Base-by-base conservation (phyloP, 1,140 invertebrate genomes). In the Conus ventricosus region DNA sequence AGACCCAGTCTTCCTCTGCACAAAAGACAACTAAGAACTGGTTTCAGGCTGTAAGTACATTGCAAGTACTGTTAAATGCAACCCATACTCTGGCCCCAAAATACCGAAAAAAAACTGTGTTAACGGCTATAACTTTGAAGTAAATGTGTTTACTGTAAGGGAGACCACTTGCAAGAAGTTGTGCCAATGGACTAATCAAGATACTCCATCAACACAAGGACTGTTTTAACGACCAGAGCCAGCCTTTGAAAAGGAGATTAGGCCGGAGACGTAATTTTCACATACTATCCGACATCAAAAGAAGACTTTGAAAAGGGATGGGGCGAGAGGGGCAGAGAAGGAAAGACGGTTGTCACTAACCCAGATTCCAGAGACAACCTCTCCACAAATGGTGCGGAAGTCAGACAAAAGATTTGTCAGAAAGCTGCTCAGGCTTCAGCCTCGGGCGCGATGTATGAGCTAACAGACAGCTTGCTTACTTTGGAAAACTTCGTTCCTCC, bases 361-460 rank as follows among this genome's bases (percentile, higher is more conserved):
- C 25, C 6, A 67, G 63, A 53, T 53, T 25, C 54, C 8, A 55
- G 5, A 10, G 15, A 63, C 55, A 25, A 5, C 27, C 57, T 51
- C 23, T 11, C 39, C 17, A 17, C 23, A 81, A 54, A 13, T 23
- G 80, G 80, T 51, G 20, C 27, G 80, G 20, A 51, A 39, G 51
- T 23, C 7, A 54, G 80, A 4, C 39, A 54, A 54, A 81, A 84
- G 63, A 20, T 63, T 20, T 54, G 27, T 63, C 55, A 67, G 82
- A 67, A 84, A 84, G 63, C n/a, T 23, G 54, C 23, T 13, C 55
- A 8, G 54, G 82, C 57, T 84, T 55, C 82, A 11, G 23, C 20
- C 57, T 67, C 23, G 60, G 82, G 82, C 82, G 63, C 63, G 82
- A 84, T 63, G n/a, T 60, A 63, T 84, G 57, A 25, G 51, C 82